Conservation (phyloP, 2,797 vertebrate species). For the Synaphobranchus kaupii region DNA sequence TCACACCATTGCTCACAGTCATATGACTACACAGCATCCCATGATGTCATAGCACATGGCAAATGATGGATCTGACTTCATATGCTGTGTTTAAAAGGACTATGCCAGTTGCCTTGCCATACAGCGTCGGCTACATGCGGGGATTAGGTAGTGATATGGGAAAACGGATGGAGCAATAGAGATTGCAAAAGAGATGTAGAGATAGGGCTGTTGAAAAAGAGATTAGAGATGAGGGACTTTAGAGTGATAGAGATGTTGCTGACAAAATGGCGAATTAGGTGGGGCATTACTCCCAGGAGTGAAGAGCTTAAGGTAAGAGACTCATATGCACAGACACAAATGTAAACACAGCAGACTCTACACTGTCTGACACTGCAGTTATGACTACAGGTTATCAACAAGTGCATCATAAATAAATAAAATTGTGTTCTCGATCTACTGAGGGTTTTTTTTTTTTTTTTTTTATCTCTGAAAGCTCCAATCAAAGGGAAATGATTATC, state of each 20-base stretch:
- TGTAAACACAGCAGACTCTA: not conserved
- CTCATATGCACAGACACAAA: not conserved
- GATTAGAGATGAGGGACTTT: not conserved
- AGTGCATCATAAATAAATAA: slow-evolving; percentile 10
- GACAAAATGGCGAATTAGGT: not conserved
- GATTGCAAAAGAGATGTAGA: not conserved
- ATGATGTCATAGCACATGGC: not conserved
- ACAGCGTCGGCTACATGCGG: not conserved
- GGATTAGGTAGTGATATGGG: not conserved
- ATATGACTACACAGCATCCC: not conserved
- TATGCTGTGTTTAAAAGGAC: not conserved
- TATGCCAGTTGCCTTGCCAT: not conserved
- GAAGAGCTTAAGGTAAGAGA: not conserved
- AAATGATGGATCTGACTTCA: not conserved
- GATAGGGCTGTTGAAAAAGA: not conserved
- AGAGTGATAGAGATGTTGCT: not conserved
- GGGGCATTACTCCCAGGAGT: not conserved
- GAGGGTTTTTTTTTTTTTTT: not conserved
- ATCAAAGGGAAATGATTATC: slow-evolving; percentile 67
- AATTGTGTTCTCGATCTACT: not conserved
- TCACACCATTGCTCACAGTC: not conserved
- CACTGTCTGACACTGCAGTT: not conserved
- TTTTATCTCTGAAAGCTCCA: slow-evolving; percentile 46
- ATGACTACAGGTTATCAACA: not conserved
- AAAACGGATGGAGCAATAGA: not conserved